Evolutionary conservation across 2,113 vertebrate genomes (phyloP).

Genomic region (Syrrhaptes paradoxus): DNA sequence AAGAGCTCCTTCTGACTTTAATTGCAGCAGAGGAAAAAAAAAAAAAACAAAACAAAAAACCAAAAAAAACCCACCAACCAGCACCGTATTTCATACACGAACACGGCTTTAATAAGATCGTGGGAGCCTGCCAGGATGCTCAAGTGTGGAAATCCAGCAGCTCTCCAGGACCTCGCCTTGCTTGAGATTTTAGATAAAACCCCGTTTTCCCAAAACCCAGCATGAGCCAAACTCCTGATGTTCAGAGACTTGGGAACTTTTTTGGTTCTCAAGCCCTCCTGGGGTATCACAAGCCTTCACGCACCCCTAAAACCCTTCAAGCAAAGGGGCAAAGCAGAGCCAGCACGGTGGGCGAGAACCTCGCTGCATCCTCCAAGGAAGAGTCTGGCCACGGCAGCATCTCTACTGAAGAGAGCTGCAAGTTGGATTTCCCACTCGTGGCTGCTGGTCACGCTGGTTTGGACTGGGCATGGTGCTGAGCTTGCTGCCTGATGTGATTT

Average conservation of each 20-base stretch:
- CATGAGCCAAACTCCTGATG: background rate
- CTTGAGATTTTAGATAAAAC: background rate
- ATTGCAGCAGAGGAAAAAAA: background rate
- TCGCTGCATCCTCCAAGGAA: background rate
- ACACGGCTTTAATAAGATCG: background rate
- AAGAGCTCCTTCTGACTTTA: background rate
- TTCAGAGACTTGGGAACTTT: background rate
- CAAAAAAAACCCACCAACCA: background rate
- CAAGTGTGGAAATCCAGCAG: fast-evolving
- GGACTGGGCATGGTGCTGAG: constrained; percentile 9
- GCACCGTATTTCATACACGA: fast-evolving
- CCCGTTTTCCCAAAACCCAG: fast-evolving
- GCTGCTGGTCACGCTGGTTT: constrained; percentile 48
- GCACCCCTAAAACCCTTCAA: background rate
- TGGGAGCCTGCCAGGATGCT: background rate
- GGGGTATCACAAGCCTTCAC: background rate
- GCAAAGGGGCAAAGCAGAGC: background rate
- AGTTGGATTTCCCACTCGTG: background rate
- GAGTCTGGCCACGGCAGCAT: background rate
- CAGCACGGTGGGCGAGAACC: fast-evolving
- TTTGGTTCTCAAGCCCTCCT: background rate
- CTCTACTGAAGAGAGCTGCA: background rate
- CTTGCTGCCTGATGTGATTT: background rate
- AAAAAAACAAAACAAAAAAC: no score
- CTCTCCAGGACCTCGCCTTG: background rate